Evolutionary conservation across 2,888 invertebrate genomes (phyloP).

Genomic region (Thymelicus sylvestris): DNA sequence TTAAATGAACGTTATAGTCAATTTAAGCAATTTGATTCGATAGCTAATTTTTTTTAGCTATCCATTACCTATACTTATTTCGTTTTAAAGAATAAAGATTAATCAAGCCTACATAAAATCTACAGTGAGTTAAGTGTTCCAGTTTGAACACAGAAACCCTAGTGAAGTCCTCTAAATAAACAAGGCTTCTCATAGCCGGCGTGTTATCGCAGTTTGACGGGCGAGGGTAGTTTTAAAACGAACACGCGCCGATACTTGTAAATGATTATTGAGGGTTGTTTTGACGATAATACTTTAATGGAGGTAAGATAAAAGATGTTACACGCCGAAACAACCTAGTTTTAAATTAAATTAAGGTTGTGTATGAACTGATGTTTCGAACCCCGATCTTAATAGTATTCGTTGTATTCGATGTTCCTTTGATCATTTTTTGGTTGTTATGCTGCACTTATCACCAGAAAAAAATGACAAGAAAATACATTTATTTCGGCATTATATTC

Average conservation of each 20-base stretch:
- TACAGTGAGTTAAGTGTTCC: constrained; percentile 38
- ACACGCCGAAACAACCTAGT: constrained; percentile 10
- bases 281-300: constrained; percentile 36
- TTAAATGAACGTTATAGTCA: too few species aligned
- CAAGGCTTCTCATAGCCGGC: constrained; percentile 74
- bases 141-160: constrained; percentile 55
- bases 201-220: constrained; percentile 74
- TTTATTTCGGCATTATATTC: too few species aligned
- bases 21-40: too few species aligned
- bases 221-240: constrained; percentile 71
- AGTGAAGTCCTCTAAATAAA: constrained; percentile 74
- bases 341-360: constrained; percentile 25
- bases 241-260: constrained; percentile 57
- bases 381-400: too few species aligned
- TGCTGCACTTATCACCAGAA: too few species aligned
- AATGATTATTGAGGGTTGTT: constrained; percentile 62
- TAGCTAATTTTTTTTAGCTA: too few species aligned
- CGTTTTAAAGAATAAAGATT: too few species aligned
- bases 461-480: too few species aligned
- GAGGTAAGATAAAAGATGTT: constrained; percentile 33
- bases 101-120: too few species aligned
- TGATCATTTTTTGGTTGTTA: too few species aligned
- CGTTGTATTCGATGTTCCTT: too few species aligned
- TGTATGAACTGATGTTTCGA: constrained; percentile 13
- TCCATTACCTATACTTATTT: too few species aligned